A percentile compares a stretch with the other conserved stretches of the same genome.
These are phyloP conservation scores for Alligator sinensis DNA, from an alignment of 2,113 vertebrate species.

Conservation along the genomic window DNA sequence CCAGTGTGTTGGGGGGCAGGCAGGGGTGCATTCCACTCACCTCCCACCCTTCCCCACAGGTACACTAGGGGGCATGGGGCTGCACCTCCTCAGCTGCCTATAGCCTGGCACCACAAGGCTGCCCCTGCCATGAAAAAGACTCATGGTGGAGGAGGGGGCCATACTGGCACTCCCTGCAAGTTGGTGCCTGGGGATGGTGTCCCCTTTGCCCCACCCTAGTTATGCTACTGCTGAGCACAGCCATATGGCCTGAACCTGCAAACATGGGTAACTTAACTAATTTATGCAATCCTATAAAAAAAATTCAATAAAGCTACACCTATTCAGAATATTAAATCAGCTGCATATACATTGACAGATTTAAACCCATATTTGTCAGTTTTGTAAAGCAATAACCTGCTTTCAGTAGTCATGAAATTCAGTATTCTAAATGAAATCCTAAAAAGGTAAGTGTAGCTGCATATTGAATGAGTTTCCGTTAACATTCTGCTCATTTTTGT, in stretches of 20 bases:
- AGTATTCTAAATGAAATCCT: accelerated
- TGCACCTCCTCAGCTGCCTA: too few species aligned
- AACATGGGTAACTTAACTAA: neutral
- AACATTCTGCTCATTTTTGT: neutral
- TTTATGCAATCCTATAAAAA: neutral
- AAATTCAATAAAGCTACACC: neutral
- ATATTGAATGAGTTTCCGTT: neutral
- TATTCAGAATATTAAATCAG: neutral
- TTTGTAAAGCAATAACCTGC: neutral
- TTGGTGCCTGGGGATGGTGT: too few species aligned
- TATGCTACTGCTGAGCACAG: neutral
- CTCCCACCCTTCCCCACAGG: too few species aligned
- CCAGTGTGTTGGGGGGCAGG: too few species aligned
- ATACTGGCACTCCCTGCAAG: too few species aligned
- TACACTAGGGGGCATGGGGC: too few species aligned
- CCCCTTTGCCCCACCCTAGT: too few species aligned
- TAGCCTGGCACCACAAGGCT: too few species aligned
- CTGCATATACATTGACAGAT: neutral
- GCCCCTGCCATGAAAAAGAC: too few species aligned
- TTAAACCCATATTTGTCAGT: neutral
- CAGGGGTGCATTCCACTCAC: too few species aligned
- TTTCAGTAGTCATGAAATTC: neutral
- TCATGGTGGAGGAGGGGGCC: too few species aligned
- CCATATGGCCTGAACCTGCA: neutral
- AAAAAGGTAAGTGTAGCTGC: accelerated